Percentiles rank a stretch among this genome's conserved stretches.
Conservation (phyloP, 2,888 invertebrate genomes). For the Sycophila texana region DNA sequence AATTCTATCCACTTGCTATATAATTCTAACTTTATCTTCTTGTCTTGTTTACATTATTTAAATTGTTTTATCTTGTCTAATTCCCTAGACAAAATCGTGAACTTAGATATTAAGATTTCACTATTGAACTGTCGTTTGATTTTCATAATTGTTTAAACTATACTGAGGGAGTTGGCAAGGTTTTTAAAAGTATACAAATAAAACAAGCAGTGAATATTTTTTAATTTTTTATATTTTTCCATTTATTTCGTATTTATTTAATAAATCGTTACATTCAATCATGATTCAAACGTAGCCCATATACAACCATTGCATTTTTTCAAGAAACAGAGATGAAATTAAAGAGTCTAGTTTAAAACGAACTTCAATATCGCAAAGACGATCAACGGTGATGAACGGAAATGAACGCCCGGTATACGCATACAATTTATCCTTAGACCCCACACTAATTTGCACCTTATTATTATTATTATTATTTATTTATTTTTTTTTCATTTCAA, state of each 20-base stretch:
- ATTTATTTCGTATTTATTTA: constrained; percentile 71
- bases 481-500: constrained; percentile 10
- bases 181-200: too few species aligned
- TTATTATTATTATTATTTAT: too few species aligned
- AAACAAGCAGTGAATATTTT: background rate
- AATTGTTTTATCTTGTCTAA: too few species aligned
- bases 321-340: constrained; percentile 58
- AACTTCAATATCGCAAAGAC: constrained; percentile 20
- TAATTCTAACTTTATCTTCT: too few species aligned
- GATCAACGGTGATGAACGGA: constrained; percentile 30
- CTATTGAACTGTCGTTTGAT: too few species aligned
- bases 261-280: constrained; percentile 74
- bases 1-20: too few species aligned
- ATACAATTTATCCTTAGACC: background rate
- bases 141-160: too few species aligned
- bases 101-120: too few species aligned
- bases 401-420: constrained; percentile 23
- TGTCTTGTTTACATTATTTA: too few species aligned
- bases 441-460: background rate
- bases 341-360: constrained; percentile 22
- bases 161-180: too few species aligned
- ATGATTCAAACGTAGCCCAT: constrained; percentile 74
- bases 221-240: constrained; percentile 60
- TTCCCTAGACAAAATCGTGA: too few species aligned
- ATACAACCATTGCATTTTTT: constrained; percentile 74